phyloP scores from a whole-genome alignment of 1,140 invertebrate genomes.

The Drosophila truncata region DNA sequence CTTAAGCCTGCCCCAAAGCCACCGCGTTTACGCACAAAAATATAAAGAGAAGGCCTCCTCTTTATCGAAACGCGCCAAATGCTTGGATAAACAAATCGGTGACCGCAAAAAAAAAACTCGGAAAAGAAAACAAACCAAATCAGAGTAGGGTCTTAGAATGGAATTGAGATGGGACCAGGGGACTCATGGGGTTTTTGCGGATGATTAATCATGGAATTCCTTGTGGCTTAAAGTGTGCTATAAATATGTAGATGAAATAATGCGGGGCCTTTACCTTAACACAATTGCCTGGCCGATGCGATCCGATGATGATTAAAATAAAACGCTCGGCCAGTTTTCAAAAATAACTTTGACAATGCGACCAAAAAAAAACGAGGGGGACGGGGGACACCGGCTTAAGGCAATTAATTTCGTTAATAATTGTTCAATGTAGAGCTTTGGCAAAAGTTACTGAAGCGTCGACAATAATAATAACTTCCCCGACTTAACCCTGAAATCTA shows the following conservation, averaged over 20 bases:
- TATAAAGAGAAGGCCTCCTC: constrained; percentile 15
- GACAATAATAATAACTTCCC: constrained; percentile 68
- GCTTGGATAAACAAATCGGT: constrained; percentile 52
- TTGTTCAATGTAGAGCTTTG: constrained; percentile 65
- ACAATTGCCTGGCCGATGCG: constrained; percentile 30
- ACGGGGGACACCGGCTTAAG: constrained; percentile 30
- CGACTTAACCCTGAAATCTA: constrained; percentile 67
- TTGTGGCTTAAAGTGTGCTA: constrained; percentile 27
- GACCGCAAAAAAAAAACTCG: constrained; percentile 28
- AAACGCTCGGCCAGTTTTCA: constrained; percentile 48
- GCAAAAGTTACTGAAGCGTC: constrained; percentile 65
- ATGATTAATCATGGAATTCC: constrained; percentile 49
- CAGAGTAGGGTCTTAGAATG: constrained; percentile 39
- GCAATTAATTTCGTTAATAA: constrained; percentile 67
- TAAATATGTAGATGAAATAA: constrained; percentile 42
- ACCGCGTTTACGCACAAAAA: constrained; percentile 55
- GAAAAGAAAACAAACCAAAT: constrained; percentile 41
- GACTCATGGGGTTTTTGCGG: constrained; percentile 26
- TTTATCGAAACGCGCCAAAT: constrained; percentile 49
- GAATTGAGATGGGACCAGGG: not conserved
- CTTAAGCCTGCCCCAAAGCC: constrained; percentile 60
- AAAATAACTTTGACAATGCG: constrained; percentile 53
- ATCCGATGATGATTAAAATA: constrained; percentile 39
- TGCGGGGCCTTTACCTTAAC: constrained; percentile 54
- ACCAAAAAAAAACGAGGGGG: not conserved